phyloP scores from a whole-genome alignment of 2,888 invertebrate genomes.

The Drosophila neutralis region DNA sequence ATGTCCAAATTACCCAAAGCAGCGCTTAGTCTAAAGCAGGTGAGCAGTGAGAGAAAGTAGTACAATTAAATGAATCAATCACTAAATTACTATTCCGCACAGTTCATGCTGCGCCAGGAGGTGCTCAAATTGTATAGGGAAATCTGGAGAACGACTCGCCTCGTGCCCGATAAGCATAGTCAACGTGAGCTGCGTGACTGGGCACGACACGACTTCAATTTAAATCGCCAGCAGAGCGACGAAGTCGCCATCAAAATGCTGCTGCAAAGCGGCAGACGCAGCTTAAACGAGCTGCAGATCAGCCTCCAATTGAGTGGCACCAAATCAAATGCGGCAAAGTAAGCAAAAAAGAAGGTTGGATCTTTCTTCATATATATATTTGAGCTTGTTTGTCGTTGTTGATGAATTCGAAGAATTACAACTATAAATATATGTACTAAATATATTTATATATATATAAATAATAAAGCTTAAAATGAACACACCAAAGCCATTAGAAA shows the following conservation, averaged over 20 bases:
- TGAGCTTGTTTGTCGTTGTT: constrained; percentile 50
- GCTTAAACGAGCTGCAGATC: constrained; percentile 88
- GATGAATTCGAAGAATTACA: constrained; percentile 34
- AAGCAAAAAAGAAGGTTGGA: constrained; percentile 28
- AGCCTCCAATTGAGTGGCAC: constrained; percentile 87
- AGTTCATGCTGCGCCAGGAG: constrained; percentile 93
- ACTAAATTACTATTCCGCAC: constrained; percentile 12
- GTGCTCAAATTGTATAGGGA: constrained; percentile 91
- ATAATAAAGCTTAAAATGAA: constrained; percentile 34
- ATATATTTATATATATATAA: constrained; percentile 39
- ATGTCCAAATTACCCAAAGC: constrained; percentile 85
- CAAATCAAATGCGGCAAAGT: constrained; percentile 24
- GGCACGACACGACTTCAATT: constrained; percentile 90
- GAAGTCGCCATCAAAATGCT: constrained; percentile 90
- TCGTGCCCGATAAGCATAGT: constrained; percentile 88
- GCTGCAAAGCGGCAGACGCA: constrained; percentile 89
- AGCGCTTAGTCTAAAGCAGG: constrained; percentile 88
- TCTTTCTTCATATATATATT: constrained; percentile 44
- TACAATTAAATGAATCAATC: not conserved
- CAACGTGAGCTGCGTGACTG: constrained; percentile 89
- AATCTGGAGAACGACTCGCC: constrained; percentile 88
- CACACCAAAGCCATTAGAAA: constrained; percentile 35
- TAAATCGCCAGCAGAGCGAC: constrained; percentile 89
- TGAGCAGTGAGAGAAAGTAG: constrained; percentile 62
- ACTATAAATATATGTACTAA: constrained; percentile 19